A percentile compares a stretch with the other conserved stretches of the same genome.
These are phyloP conservation scores for Samia ricini DNA, from an alignment of 1,140 invertebrate genomes.

Conservation along the genomic window DNA sequence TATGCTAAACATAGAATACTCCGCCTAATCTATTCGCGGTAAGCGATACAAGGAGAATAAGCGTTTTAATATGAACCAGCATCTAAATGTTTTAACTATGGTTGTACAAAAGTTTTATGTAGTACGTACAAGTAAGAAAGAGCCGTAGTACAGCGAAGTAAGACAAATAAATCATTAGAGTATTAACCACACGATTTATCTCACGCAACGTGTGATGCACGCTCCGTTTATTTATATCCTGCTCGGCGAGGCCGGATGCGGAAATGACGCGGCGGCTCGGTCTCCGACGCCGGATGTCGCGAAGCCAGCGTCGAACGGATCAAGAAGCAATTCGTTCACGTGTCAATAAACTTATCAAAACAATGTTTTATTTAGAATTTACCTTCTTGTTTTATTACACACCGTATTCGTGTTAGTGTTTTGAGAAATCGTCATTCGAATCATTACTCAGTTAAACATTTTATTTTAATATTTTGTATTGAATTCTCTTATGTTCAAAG, in stretches of 20 bases:
- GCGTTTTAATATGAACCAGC: no score
- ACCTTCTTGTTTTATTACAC: neutral
- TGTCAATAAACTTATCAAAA: conserved; percentile 5
- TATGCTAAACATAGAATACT: no score
- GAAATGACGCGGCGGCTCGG: conserved; percentile 27
- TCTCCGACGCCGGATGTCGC: conserved; percentile 26
- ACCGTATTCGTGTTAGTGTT: neutral
- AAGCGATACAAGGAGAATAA: no score
- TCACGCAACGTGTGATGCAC: conserved; percentile 46
- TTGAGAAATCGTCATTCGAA: no score
- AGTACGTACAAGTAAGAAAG: neutral
- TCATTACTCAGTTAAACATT: no score
- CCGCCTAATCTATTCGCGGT: no score
- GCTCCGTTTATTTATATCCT: conserved; percentile 30
- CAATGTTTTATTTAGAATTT: neutral
- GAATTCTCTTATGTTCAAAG: no score
- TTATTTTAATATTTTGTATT: no score
- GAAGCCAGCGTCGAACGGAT: conserved; percentile 10
- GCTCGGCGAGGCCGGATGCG: conserved; percentile 18
- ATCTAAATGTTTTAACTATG: neutral
- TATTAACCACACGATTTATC: conserved; percentile 18
- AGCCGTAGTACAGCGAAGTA: neutral
- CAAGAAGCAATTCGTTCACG: conserved; percentile 8
- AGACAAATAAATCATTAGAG: conserved; percentile 10
- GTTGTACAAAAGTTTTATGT: neutral